Base-by-base conservation (phyloP, 2,113 vertebrate genomes). In the Rhodinocichla rosea region DNA sequence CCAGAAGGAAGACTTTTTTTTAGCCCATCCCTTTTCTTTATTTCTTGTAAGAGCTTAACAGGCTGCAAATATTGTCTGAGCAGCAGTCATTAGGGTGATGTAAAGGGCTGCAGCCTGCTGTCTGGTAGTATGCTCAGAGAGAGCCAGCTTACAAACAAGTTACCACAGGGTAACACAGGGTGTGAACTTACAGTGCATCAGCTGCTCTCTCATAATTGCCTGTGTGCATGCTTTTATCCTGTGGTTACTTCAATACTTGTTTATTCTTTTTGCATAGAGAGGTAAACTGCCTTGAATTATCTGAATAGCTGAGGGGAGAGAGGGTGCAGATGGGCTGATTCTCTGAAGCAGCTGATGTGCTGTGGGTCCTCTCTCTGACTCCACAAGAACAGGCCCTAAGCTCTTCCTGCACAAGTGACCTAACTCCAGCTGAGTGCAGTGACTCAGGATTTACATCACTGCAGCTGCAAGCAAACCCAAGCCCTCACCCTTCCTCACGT, bases 1-100 rank as follows among this genome's bases (percentile, higher is more conserved):
- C 88, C 92, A 85, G 91, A 97, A 92, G 93, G 47, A 95, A 85
- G 30, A 69, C 68, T 82, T 75, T 85, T 85, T 76, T 84, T 74
- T 83, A 96, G 80, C 47, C 77, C 68, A 94, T 83, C 89, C 45
- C 40, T 90, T 89, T 95, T 96, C 83, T 76, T 95, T 92, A 94
- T 91, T 95, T 67, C 42, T 89, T 87, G 49, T 79, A 92, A 93
- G 73, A 68, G 26, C 40, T 87, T 89, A 96, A 88, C 74, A 96
- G 78, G 91, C 91, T 94, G 89, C 91, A 96, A 84, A 69, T 83
- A 59, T 57, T 89, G 88, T 77, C 65, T 56, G 64, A 68, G 88
- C 23, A 71, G 68, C 60, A 90, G 80, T 62, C 64, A 42, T 81
- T 56, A 93, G 69, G 42, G 30, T 30, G 87, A 89, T 47, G 42